Base-by-base conservation (phyloP, 2,113 vertebrate species). In the Amia ocellicauda region DNA sequence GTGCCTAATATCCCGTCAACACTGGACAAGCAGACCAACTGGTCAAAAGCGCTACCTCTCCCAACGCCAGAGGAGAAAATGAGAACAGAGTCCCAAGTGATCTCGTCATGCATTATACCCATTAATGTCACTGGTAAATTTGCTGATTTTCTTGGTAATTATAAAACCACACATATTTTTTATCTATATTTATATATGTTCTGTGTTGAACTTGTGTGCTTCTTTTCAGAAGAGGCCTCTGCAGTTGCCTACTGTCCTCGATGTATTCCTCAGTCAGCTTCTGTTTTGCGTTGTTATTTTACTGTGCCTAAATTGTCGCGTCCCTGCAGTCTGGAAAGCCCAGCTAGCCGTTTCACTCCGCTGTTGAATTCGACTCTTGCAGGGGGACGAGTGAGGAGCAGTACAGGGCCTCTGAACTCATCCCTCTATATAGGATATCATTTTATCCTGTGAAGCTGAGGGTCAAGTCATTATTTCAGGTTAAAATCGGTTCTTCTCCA, bases 21-120 rank as follows among this genome's bases (percentile, higher is more conserved):
- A 83, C 91, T 99, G 93, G 97, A 99, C 90, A 98, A 96, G 78
- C 97, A 98, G 90, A 99, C 97, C 82, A 99, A 99, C 91, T 99
- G 97, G 97, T 93, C 83, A 79, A 90, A 90, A 87, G 90, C 86
- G 42, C 90, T 99, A 84, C 97, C 96, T 77, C 91, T 99, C 78
- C 97, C 96, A 51, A 98, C 97, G 27, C 97, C 96, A 31, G 95
- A 97, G 79, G 92, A 98, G 86, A 93, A 94, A 83, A 95, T 98
- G 95, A 98, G 95, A 86, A 91, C 85, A 82, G 91, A 91, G 74
- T 92, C 95, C 71, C 93, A 93, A 89, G 90, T 93, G 85, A 89
- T 99, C 84, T 88, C 84, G 80, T 98, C 97, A 79, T 95, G 93
- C 81, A 88, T 98, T 87, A 94, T 99, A 79, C 95, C 97, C 85